phyloP scores from a whole-genome alignment of 2,113 vertebrate genomes.

The Plecturocebus donacophilus region DNA sequence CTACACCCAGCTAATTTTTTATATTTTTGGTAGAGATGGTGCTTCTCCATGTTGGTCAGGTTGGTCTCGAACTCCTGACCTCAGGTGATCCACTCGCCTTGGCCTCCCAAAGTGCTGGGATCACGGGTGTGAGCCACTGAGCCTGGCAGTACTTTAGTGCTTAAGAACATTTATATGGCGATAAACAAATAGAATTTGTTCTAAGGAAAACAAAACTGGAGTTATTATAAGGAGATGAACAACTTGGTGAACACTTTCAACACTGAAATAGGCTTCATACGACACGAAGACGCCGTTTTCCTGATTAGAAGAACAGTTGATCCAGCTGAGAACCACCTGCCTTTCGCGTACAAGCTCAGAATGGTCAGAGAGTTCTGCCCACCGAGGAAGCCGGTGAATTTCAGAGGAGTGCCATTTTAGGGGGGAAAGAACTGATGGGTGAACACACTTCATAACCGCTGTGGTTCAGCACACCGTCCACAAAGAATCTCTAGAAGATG shows the following conservation, averaged over 20 bases:
- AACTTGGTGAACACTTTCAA: neutral
- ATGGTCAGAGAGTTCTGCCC: neutral
- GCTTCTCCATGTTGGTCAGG: too few species aligned
- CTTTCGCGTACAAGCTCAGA: neutral
- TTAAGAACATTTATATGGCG: constrained; percentile 6
- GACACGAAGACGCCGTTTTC: neutral
- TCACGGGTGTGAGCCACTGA: too few species aligned
- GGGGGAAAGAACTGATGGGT: neutral
- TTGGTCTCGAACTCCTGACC: too few species aligned
- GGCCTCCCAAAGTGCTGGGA: too few species aligned
- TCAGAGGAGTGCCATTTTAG: neutral
- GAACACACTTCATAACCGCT: neutral
- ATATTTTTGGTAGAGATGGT: too few species aligned
- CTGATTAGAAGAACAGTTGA: neutral
- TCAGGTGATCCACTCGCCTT: too few species aligned
- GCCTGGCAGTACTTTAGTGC: too few species aligned
- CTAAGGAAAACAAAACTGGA: neutral
- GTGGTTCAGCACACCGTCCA: neutral
- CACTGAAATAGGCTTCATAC: neutral
- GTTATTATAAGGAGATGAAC: neutral
- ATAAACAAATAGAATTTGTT: constrained; percentile 18
- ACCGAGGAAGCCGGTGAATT: neutral
- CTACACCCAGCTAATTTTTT: too few species aligned
- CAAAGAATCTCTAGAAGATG: neutral
- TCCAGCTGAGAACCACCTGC: neutral